Conservation (phyloP, 2,888 invertebrate genomes). For the Pyrgus malvae region DNA sequence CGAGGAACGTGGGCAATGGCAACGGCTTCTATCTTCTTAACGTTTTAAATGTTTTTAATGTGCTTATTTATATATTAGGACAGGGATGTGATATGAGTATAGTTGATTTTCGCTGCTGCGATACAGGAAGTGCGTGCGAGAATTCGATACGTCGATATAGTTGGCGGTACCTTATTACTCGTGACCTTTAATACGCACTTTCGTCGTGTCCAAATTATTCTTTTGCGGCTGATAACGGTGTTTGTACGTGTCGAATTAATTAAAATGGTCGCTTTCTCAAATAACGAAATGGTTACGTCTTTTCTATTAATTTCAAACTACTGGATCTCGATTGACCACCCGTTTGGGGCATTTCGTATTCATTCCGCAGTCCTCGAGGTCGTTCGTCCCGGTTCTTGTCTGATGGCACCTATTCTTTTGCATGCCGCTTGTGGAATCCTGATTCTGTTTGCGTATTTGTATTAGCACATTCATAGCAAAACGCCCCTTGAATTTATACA, state of each 20-base stretch:
- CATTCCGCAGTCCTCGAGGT: slow-evolving; percentile 66
- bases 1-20: slow-evolving; percentile 54
- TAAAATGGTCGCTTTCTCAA: too few relatives aligned
- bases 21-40: slow-evolving; percentile 22
- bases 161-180: background rate
- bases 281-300: too few relatives aligned
- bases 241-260: background rate
- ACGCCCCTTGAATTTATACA: slow-evolving; percentile 41
- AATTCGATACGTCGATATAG: slow-evolving; percentile 56
- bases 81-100: background rate
- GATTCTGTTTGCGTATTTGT: slow-evolving; percentile 64
- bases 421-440: slow-evolving; percentile 55
- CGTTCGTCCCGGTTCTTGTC: slow-evolving; percentile 78
- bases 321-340: slow-evolving; percentile 41
- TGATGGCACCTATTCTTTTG: slow-evolving; percentile 63
- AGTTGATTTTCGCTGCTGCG: slow-evolving; percentile 36
- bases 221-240: slow-evolving; percentile 5
- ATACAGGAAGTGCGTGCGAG: slow-evolving; percentile 73
- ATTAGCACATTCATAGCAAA: slow-evolving; percentile 67
- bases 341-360: slow-evolving; percentile 63
- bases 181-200: slow-evolving; percentile 15
- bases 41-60: background rate
- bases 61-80: background rate
- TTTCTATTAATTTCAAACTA: too few relatives aligned
- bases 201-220: slow-evolving; percentile 11